Percentiles rank a stretch among this genome's conserved stretches.
phyloP scores from a whole-genome alignment of 2,113 vertebrate genomes.

The Lates calcarifer region DNA sequence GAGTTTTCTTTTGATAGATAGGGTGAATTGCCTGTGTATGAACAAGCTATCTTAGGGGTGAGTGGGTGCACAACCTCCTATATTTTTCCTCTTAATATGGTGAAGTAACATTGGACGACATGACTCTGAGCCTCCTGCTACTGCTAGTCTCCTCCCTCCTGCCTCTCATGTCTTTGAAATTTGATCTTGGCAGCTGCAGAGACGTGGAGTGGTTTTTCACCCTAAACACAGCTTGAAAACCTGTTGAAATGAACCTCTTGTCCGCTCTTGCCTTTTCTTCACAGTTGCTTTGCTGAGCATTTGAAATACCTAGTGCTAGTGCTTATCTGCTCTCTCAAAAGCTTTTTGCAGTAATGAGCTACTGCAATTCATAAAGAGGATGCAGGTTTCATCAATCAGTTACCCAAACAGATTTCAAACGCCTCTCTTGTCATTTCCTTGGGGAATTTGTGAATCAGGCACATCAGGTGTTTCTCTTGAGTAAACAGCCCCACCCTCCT shows the following conservation, averaged over 20 bases:
- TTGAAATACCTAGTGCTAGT: not conserved
- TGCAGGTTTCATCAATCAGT: constrained; percentile 1
- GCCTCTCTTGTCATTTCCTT: constrained; percentile 11
- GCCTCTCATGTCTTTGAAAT: constrained; percentile 12
- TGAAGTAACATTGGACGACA: not conserved
- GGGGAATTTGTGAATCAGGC: constrained; percentile 27
- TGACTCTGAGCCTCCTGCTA: not conserved
- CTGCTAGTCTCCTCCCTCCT: not conserved
- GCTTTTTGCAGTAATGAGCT: not conserved
- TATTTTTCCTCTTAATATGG: constrained; percentile 9
- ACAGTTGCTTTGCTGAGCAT: not conserved
- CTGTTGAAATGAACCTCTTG: constrained; percentile 8
- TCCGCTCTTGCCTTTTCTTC: not conserved
- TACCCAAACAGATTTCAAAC: not conserved
- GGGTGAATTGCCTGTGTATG: not conserved
- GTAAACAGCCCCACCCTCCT: not conserved
- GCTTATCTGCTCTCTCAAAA: not conserved
- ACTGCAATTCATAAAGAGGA: not conserved
- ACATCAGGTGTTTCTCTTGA: constrained; percentile 4
- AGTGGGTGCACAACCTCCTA: not conserved
- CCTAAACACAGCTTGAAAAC: constrained; percentile 19
- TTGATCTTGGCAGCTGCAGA: constrained; percentile 23
- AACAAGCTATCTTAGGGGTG: not conserved
- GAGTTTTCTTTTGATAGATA: not conserved
- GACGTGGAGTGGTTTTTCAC: not conserved